These are phyloP conservation scores for Oithona nana DNA, from an alignment of 2,888 invertebrate genomes.

Conservation along the genomic window DNA sequence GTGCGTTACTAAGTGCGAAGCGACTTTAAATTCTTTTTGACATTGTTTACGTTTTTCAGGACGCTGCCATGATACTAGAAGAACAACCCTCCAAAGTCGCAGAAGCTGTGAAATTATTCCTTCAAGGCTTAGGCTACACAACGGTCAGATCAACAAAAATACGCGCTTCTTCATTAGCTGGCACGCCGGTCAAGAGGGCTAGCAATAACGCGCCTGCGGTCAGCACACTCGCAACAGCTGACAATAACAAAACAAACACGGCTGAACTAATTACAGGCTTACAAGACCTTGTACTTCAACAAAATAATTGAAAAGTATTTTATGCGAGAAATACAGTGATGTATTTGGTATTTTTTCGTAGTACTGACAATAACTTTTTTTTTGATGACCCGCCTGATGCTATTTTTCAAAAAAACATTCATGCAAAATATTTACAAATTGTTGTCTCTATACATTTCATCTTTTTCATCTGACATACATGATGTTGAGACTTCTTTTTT, in stretches of 20 bases:
- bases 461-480: no score
- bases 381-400: no score
- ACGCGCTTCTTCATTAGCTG: neutral
- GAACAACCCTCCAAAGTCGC: slow-evolving; percentile 90
- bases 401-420: no score
- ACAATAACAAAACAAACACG: neutral
- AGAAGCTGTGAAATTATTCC: slow-evolving; percentile 86
- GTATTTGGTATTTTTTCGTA: no score
- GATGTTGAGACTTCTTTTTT: no score
- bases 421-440: no score
- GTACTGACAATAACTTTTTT: no score
- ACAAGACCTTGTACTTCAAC: neutral
- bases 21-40: neutral
- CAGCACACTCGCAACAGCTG: no score
- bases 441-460: no score
- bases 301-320: no score
- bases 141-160: neutral
- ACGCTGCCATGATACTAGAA: slow-evolving; percentile 90
- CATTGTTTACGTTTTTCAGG: slow-evolving; percentile 34
- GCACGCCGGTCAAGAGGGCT: neutral
- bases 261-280: neutral
- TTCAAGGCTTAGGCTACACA: slow-evolving; percentile 87
- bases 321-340: no score
- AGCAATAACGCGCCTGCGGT: neutral
- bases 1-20: neutral